Percentiles rank a stretch among this genome's conserved stretches.
Evolutionary conservation across 2,797 vertebrate species (phyloP).

Genomic region (Falco concolor): DNA sequence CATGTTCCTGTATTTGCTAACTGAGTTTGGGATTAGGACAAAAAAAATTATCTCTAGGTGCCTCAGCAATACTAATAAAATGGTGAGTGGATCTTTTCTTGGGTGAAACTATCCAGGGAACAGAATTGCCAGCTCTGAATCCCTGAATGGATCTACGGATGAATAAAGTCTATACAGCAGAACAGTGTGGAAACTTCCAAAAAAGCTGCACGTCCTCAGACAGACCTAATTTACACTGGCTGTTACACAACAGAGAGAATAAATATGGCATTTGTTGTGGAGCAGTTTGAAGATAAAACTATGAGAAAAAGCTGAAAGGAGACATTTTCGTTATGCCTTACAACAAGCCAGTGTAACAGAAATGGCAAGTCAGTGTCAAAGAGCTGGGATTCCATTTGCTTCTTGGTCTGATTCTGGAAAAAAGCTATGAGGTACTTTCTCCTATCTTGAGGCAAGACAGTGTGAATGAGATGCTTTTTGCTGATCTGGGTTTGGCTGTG

Average conservation of each 20-base stretch:
- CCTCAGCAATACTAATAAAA: background rate
- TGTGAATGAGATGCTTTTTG: background rate
- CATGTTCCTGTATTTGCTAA: background rate
- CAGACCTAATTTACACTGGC: background rate
- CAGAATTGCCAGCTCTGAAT: background rate
- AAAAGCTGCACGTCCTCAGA: background rate
- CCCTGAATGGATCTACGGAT: background rate
- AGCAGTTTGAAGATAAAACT: background rate
- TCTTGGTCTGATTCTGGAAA: background rate
- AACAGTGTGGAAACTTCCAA: background rate
- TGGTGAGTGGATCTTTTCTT: background rate
- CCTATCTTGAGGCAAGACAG: background rate
- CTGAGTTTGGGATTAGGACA: background rate
- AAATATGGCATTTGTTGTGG: background rate
- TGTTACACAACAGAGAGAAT: background rate
- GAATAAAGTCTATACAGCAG: background rate
- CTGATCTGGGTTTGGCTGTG: background rate
- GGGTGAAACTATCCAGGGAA: background rate
- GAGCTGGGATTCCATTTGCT: background rate
- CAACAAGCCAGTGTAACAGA: background rate
- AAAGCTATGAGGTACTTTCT: background rate
- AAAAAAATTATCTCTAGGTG: background rate
- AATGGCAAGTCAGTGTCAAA: background rate
- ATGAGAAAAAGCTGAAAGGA: background rate
- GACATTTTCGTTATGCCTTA: background rate